Conservation (phyloP, 1,140 invertebrate genomes). For the Scaptomyza montana region DNA sequence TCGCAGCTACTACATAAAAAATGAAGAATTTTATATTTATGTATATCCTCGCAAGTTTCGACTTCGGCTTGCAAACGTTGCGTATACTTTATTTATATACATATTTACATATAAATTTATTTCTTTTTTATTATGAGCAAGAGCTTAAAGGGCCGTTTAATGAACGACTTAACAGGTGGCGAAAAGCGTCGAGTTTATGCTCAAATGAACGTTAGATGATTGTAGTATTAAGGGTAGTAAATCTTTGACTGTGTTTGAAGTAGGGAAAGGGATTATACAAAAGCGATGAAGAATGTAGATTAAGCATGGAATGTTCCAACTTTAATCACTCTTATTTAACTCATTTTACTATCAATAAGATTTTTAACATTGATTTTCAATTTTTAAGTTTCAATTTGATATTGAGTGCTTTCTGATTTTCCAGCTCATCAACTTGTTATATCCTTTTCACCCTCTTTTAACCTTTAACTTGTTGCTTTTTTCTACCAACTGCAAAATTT, state of each 20-base stretch:
- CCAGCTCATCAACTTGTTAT: too few species aligned
- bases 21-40: slow-evolving; percentile 15
- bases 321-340: too few species aligned
- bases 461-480: slow-evolving; percentile 39
- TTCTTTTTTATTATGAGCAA: slow-evolving; percentile 30
- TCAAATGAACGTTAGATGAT: not conserved
- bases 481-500: slow-evolving; percentile 27
- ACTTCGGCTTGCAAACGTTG: slow-evolving; percentile 29
- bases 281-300: too few species aligned
- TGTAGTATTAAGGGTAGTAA: not conserved
- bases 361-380: too few species aligned
- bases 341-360: too few species aligned
- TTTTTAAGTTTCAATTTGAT: too few species aligned
- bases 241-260: not conserved
- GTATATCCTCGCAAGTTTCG: slow-evolving; percentile 3
- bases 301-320: too few species aligned
- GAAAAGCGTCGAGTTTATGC: not conserved
- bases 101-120: not conserved
- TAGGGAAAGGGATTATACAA: not conserved
- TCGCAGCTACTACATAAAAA: slow-evolving; percentile 63
- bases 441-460: not conserved
- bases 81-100: slow-evolving; percentile 64
- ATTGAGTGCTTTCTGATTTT: too few species aligned
- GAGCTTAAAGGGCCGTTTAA: slow-evolving; percentile 37
- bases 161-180: slow-evolving; percentile 24